These are phyloP conservation scores for Metallyticus violacea DNA, from an alignment of 2,888 invertebrate species.

Conservation along the genomic window DNA sequence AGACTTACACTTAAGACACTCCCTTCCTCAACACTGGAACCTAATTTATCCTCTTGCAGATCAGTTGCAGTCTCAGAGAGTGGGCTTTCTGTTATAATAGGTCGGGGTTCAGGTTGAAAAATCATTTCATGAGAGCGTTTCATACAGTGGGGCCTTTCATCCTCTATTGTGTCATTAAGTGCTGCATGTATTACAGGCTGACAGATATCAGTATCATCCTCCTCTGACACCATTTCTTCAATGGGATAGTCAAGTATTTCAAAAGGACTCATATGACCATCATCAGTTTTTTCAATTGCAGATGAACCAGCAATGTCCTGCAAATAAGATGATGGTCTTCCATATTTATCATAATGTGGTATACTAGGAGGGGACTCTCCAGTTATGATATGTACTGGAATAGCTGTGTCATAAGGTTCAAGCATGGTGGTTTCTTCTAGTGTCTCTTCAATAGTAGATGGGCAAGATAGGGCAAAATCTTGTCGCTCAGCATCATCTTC, in stretches of 20 bases:
- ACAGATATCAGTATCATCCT: slow-evolving; percentile 50
- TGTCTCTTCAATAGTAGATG: slow-evolving; percentile 32
- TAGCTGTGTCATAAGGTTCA: slow-evolving; percentile 41
- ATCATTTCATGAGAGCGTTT: slow-evolving; percentile 90
- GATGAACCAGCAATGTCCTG: slow-evolving; percentile 39
- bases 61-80: slow-evolving; percentile 46
- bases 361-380: slow-evolving; percentile 35
- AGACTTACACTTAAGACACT: slow-evolving; percentile 57
- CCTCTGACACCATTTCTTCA: slow-evolving; percentile 45
- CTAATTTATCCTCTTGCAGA: slow-evolving; percentile 47
- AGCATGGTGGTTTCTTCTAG: slow-evolving; percentile 33
- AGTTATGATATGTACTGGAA: slow-evolving; percentile 38
- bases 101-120: slow-evolving; percentile 60
- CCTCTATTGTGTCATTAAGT: slow-evolving; percentile 36
- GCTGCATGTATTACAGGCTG: not conserved
- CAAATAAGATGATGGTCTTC: slow-evolving; percentile 4
- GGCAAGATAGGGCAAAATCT: slow-evolving; percentile 17
- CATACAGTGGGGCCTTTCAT: slow-evolving; percentile 63
- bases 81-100: slow-evolving; percentile 49
- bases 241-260: slow-evolving; percentile 32
- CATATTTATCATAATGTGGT: slow-evolving; percentile 26
- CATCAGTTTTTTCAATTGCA: slow-evolving; percentile 54
- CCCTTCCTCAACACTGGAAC: slow-evolving; percentile 58
- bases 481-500: slow-evolving; percentile 44
- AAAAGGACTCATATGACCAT: slow-evolving; percentile 36